phyloP scores from a whole-genome alignment of 2,797 vertebrate species.

The Schizopygopsis pylzovi region DNA sequence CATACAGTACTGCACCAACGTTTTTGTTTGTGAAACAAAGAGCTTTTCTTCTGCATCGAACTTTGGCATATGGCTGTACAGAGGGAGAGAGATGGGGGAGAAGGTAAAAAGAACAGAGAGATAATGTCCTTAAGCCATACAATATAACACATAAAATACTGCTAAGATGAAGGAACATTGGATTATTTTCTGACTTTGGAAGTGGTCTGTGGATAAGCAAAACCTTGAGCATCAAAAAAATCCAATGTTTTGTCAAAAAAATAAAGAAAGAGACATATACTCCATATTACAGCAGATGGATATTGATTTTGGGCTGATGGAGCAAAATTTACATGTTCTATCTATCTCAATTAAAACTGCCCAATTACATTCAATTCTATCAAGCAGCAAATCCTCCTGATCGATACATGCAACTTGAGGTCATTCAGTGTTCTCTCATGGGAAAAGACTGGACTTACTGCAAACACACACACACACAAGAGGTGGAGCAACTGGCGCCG shows the following conservation, averaged over 20 bases:
- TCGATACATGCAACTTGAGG: slow-evolving; percentile 57
- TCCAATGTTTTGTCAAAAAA: slow-evolving; percentile 11
- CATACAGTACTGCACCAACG: slow-evolving; percentile 18
- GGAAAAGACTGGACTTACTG: slow-evolving; percentile 51
- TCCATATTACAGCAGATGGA: slow-evolving; percentile 51
- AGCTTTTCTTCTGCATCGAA: slow-evolving; percentile 47
- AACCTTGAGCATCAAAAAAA: slow-evolving; percentile 5
- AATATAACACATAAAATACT: slow-evolving; percentile 1
- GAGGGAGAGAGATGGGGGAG: background rate
- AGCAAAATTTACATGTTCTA: slow-evolving; percentile 61
- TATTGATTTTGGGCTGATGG: slow-evolving; percentile 48
- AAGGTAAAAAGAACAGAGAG: slow-evolving; percentile 35
- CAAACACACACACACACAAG: slow-evolving; percentile 28
- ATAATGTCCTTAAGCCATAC: slow-evolving; percentile 15
- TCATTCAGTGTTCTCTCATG: slow-evolving; percentile 52
- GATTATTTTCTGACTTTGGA: background rate
- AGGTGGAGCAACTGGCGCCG: background rate
- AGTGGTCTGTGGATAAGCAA: slow-evolving; percentile 1
- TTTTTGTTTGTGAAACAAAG: slow-evolving; percentile 57
- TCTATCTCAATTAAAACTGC: slow-evolving; percentile 59
- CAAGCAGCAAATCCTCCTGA: slow-evolving; percentile 61
- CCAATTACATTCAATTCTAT: slow-evolving; percentile 64
- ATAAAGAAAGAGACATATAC: slow-evolving; percentile 30
- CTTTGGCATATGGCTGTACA: slow-evolving; percentile 21
- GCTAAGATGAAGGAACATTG: background rate